phyloP scores from a whole-genome alignment of 1,140 invertebrate species.

The Homalodisca vitripennis region DNA sequence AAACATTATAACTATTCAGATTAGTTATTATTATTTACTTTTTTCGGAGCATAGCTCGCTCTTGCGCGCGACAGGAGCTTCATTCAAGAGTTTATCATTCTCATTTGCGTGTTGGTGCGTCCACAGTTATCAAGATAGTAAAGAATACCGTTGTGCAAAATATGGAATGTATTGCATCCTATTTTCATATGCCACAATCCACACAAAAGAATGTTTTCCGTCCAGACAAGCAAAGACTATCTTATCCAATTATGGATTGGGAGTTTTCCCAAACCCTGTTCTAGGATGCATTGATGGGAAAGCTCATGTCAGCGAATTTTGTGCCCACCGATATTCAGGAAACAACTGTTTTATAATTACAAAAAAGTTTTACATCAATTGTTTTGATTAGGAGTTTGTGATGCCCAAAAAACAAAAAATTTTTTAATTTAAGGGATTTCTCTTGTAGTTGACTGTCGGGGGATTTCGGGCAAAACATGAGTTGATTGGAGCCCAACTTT shows the following conservation, averaged over 20 bases:
- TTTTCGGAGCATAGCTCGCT: neutral
- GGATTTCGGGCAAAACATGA: conserved; percentile 43
- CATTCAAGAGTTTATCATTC: conserved; percentile 20
- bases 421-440: too few relatives aligned
- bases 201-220: too few relatives aligned
- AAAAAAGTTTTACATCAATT: conserved; percentile 50
- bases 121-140: conserved; percentile 14
- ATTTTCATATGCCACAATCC: conserved; percentile 3
- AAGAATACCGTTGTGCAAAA: neutral
- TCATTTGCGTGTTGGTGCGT: conserved; percentile 19
- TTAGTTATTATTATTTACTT: too few relatives aligned
- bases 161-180: conserved; percentile 20
- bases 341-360: conserved; percentile 49
- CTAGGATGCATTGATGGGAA: conserved; percentile 48
- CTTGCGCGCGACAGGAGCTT: conserved; percentile 17
- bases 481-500: conserved; percentile 29
- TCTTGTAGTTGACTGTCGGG: conserved; percentile 48
- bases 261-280: conserved; percentile 43
- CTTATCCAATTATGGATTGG: conserved; percentile 26
- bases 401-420: conserved; percentile 50
- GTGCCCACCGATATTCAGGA: conserved; percentile 44
- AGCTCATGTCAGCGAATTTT: conserved; percentile 47
- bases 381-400: conserved; percentile 51
- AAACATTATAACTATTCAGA: too few relatives aligned
- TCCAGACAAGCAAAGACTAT: conserved; percentile 28